Evolutionary conservation across 2,113 vertebrate genomes (phyloP), one percentile per base, ranked within the genome.

Genomic region (Corydoras sp.): DNA sequence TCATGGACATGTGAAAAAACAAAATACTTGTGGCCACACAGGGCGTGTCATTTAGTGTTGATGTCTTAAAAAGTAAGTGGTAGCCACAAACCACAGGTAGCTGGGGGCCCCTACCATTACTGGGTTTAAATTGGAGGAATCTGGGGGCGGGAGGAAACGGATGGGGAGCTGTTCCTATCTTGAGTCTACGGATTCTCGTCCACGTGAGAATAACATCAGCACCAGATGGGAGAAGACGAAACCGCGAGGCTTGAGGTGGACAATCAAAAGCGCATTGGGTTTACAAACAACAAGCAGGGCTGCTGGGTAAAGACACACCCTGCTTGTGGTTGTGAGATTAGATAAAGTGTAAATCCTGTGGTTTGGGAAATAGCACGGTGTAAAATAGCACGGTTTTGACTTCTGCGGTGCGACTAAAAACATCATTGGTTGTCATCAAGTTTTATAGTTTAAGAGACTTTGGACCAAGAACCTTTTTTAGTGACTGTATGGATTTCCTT

Each of bases 281-380:
- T 69, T 67, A 78, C 65, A 56, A 74, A 64, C 56, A 79, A 70
- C 59, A 81, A 86, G 84, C 81, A 83, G 82, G 81, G 84, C 81
- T 75, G 83, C 82, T 83, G 85, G 83, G 83, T 82, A 82, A 83
- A 88, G 88, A 85, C 86, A 89, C 86, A 82, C 85, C 86, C 89
- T 77, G 79, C 74, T 69, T 85, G 85, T 12, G 82, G 88, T 77
- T 68, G 60, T 65, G 62, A 66, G 18, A 77, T 79, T 72, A 83
- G 72, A 11, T 68, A 74, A 54, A 67, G 65, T 73, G 77, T 81
- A 83, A 77, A 81, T 80, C 60, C 80, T 76, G 81, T 80, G 80
- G 76, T 69, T 69, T 61, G 81, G 77, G 6, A 80, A 88, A 88
- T 84, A 76, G 68, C 73, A 78, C 13, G 80, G 82, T 83, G 80